Evolutionary conservation across 2,888 invertebrate genomes (phyloP).

Genomic region (Dasypolia templi): DNA sequence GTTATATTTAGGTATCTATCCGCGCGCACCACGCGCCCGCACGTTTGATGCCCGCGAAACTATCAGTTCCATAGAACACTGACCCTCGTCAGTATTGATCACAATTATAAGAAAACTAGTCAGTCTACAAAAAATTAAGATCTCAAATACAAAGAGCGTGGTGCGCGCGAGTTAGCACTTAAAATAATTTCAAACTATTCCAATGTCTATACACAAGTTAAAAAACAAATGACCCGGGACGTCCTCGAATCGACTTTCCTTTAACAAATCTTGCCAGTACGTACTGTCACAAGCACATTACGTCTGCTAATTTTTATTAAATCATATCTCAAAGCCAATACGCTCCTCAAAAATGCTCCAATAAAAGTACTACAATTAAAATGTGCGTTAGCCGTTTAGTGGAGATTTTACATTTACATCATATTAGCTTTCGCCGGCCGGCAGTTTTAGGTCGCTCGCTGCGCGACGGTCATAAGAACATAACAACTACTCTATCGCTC

Average conservation of each 20-base stretch:
- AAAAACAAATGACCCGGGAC: slow-evolving; percentile 83
- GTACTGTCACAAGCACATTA: slow-evolving; percentile 16
- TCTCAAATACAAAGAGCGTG: slow-evolving; percentile 64
- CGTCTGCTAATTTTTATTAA: slow-evolving; percentile 55
- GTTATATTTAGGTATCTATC: slow-evolving; percentile 70
- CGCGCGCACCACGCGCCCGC: slow-evolving; percentile 60
- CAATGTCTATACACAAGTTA: slow-evolving; percentile 85
- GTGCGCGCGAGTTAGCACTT: slow-evolving; percentile 76
- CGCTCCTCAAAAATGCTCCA: slow-evolving; percentile 53
- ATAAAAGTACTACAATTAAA: slow-evolving; percentile 54
- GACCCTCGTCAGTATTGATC: slow-evolving; percentile 56
- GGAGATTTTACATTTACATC: slow-evolving; percentile 47
- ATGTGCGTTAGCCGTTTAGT: slow-evolving; percentile 60
- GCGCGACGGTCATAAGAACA: slow-evolving; percentile 25
- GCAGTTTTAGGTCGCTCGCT: slow-evolving; percentile 12
- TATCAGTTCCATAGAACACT: slow-evolving; percentile 55
- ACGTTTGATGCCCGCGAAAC: slow-evolving; percentile 30
- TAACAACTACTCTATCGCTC: slow-evolving; percentile 28
- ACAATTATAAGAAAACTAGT: slow-evolving; percentile 69
- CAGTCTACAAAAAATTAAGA: slow-evolving; percentile 69
- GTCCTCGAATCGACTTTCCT: slow-evolving; percentile 66
- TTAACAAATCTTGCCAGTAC: slow-evolving; percentile 40
- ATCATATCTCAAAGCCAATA: slow-evolving; percentile 62
- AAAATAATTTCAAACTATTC: slow-evolving; percentile 81
- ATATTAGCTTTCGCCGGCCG: slow-evolving; percentile 43